Evolutionary conservation across 2,888 invertebrate species (phyloP), one percentile per base, ranked within the genome.

Genomic region (Ramazzottius varieornatus): DNA sequence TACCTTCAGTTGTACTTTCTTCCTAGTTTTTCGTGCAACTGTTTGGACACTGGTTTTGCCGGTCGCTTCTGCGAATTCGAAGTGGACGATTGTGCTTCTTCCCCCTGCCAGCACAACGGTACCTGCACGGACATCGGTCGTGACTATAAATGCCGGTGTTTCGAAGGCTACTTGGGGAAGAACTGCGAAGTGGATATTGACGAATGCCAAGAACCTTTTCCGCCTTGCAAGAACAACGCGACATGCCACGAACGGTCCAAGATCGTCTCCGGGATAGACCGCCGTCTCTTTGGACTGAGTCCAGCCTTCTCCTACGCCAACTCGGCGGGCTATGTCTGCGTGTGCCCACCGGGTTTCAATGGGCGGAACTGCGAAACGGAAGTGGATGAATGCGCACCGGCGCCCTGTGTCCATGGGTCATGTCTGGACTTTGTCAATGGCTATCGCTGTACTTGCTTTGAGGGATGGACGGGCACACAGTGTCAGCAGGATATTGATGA

Each of bases 401-500:
- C 29, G n/a, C 64, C 33, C 29, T 64, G 54, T 29, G 29, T 13
- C 20, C 54, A 54, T 54, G 54, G 54, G 24, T 4, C n/a, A 8
- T 54, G 54, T 29, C 8, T 4, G 20, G 54, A 54, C 29, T 24
- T 16, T 8, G 54, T 54, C n/a, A 54, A 54, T 24, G 46, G 63
- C 63, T 75, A 72, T 68, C 66, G 64, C 1, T 75, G 75, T 69
- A 65, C 67, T 2, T 75, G 75, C 65, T 66, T 69, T 2, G 68
- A 69, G 34, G 91, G 91, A 4, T 91, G 84, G 74, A 79, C 82
- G 32, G 86, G 86, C 1, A 84, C 85, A 71, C 84, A 86, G 75
- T 92, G 92, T 75, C 71, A 77, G 63, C 66, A 63, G 2, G 73
- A 92, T 74, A 85, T 89, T 54, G 83, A 91, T 77, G 91, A 92